phyloP scores from a whole-genome alignment of 2,797 vertebrate species.

The Falco cherrug region DNA sequence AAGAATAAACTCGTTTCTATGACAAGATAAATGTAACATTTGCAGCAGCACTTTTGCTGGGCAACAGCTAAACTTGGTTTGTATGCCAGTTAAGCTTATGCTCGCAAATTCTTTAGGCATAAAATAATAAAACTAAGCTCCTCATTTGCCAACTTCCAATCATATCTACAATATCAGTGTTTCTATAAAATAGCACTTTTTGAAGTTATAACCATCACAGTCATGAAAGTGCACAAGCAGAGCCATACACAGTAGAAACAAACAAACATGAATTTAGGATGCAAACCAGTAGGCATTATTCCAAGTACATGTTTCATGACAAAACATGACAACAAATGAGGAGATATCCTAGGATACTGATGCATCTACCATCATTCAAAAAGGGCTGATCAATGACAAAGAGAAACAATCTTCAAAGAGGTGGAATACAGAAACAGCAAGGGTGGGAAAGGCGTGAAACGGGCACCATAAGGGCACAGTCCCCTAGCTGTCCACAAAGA shows the following conservation, averaged over 20 bases:
- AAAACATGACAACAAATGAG: background rate
- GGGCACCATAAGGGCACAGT: accelerated
- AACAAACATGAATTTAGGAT: background rate
- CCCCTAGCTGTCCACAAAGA: background rate
- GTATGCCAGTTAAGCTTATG: background rate
- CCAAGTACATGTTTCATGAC: background rate
- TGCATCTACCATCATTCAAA: background rate
- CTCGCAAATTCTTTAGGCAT: background rate
- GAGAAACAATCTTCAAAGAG: background rate
- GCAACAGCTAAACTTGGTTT: background rate
- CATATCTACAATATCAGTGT: background rate
- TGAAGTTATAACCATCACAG: background rate
- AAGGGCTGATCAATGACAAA: background rate
- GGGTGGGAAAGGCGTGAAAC: background rate
- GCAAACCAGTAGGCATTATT: background rate
- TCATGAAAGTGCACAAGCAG: background rate
- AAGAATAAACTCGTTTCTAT: background rate
- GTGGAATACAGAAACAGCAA: background rate
- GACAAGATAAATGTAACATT: background rate
- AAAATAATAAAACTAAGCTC: background rate
- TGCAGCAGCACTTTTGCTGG: background rate
- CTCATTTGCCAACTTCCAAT: background rate
- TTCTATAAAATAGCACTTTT: background rate
- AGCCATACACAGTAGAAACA: background rate
- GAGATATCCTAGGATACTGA: background rate